Evolutionary conservation across 2,888 invertebrate species (phyloP).

Genomic region (Harpagoxenus sublaevis): DNA sequence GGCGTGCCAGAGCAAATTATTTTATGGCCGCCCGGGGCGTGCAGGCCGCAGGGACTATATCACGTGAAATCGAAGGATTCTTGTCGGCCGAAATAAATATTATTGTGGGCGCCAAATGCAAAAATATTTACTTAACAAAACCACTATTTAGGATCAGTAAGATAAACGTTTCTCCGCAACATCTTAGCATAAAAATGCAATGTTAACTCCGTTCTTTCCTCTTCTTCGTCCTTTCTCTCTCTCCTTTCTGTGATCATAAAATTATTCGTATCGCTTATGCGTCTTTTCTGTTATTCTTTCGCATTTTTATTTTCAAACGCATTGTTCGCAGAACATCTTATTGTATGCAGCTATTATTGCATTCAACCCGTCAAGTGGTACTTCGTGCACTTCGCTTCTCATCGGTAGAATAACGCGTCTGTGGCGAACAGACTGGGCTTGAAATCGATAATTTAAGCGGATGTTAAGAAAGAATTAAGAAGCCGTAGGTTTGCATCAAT

Average conservation of each 20-base stretch:
- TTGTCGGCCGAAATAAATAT: constrained; percentile 29
- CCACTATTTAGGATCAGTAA: neutral
- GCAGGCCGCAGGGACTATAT: constrained; percentile 14
- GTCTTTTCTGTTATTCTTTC: neutral
- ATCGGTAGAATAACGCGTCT: neutral
- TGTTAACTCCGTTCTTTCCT: neutral
- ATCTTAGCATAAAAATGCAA: constrained; percentile 14
- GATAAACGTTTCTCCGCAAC: neutral
- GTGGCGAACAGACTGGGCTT: neutral
- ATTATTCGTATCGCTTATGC: neutral
- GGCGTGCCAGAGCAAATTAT: constrained; percentile 9
- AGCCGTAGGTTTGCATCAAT: constrained; percentile 23
- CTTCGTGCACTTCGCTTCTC: neutral
- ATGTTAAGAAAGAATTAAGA: constrained; percentile 35
- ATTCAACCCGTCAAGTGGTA: neutral
- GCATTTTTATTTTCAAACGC: neutral
- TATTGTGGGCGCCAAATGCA: constrained; percentile 3
- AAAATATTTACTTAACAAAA: constrained; percentile 25
- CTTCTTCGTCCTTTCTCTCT: neutral
- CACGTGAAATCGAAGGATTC: constrained; percentile 24
- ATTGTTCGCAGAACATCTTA: neutral
- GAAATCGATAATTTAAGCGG: constrained; percentile 38
- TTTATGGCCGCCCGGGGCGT: neutral
- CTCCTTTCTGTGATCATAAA: neutral
- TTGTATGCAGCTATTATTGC: neutral